Base-by-base conservation (phyloP, 2,797 vertebrate species). In the Sternarchorhynchus goeldii region DNA sequence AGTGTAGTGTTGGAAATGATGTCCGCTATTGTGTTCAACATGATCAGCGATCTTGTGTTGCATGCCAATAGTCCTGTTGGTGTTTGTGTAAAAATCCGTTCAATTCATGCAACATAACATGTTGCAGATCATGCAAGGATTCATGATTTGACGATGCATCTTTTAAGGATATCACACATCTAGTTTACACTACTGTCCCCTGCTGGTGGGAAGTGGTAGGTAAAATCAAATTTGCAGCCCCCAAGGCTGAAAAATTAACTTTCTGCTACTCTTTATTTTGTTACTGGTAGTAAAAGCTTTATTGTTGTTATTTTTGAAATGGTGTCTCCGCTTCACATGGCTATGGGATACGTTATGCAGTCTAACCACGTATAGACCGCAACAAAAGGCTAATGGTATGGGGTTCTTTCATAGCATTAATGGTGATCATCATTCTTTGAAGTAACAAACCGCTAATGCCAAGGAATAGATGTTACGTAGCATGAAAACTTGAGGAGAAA, bases 31-130 rank as follows among this genome's bases (percentile, higher is more conserved):
- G 68, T 77, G 57, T 71, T 62, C 63, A 67, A 57, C 41, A 18
- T 62, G 29, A 86, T 74, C 29, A 5, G 17, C 78, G 78, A 79
- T 73, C 79, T 67, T 32, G 79, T 84, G 80, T 88, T 85, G 84
- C 85, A 89, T 89, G 87, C 72, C 69, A 72, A 75, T 50, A 77
- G 56, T 72, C 56, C 58, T 67, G 70, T 53, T 29, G 57, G 32
- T 41, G 60, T 66, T 67, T n/a, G n/a, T 64, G 53, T 25, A 20
- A 39, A 64, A 57, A 2, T 10, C 50, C 41, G 41, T 60, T 45
- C 20, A 53, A 53, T 50, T 53, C 21, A 34, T 70, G 5, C 21
- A 17, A 31, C 5, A 17, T 25, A 20, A 65, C 55, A 7, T 41
- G 7, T 39, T 12, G 32, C 66, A 60, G 59, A 55, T 74, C 59